These are phyloP conservation scores for Nicator chloris DNA, from an alignment of 2,113 vertebrate species.

Conservation along the genomic window DNA sequence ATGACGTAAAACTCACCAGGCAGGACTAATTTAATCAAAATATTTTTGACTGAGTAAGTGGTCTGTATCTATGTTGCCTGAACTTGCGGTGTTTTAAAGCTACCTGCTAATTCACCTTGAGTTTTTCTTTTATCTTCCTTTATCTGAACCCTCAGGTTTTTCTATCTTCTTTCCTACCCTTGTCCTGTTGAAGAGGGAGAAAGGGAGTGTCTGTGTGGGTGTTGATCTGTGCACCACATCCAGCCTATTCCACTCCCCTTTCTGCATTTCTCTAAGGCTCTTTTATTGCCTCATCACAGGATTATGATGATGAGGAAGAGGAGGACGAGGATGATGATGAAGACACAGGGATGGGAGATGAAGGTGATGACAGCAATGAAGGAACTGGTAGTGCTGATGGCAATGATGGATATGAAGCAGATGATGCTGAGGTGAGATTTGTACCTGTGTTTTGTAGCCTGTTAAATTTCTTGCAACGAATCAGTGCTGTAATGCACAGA, in stretches of 20 bases:
- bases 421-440: constrained; percentile 84
- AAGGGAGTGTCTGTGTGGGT: background rate
- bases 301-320: constrained; percentile 86
- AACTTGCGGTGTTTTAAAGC: background rate
- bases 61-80: background rate
- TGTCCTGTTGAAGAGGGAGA: background rate
- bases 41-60: background rate
- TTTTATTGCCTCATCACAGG: constrained; percentile 64
- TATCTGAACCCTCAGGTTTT: background rate
- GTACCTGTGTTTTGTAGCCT: background rate
- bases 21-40: background rate
- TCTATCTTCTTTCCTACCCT: background rate
- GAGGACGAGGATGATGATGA: constrained; percentile 93
- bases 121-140: background rate
- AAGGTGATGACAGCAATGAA: constrained; percentile 93
- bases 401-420: constrained; percentile 90
- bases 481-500: background rate
- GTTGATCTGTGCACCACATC: background rate
- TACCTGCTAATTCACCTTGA: background rate
- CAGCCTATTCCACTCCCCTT: background rate
- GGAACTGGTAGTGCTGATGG: constrained; percentile 87
- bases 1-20: background rate
- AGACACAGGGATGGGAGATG: constrained; percentile 89
- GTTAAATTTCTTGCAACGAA: background rate
- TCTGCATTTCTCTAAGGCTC: background rate